Percentiles rank a stretch among this genome's conserved stretches.
phyloP scores from a whole-genome alignment of 1,140 invertebrate species.

The Orchestia grillus region DNA sequence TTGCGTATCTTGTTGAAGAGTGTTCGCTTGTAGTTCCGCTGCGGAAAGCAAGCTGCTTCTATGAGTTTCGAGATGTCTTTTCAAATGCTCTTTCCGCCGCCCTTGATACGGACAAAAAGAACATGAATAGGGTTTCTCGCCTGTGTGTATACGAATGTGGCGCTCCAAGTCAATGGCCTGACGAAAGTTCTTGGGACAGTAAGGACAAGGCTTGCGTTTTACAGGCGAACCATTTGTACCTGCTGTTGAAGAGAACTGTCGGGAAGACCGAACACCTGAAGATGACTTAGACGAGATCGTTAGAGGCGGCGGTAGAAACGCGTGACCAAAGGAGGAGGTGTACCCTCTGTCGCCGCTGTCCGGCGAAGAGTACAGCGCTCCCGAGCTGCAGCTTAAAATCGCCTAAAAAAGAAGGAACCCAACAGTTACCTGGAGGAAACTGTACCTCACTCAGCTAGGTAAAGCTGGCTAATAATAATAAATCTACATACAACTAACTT shows the following conservation, averaged over 20 bases:
- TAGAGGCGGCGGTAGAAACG: neutral
- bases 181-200: conserved; percentile 49
- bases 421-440: conserved; percentile 38
- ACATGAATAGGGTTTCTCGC: conserved; percentile 56
- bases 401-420: conserved; percentile 52
- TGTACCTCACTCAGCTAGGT: neutral
- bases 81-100: conserved; percentile 37
- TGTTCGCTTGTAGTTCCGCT: neutral
- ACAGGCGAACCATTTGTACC: neutral
- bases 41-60: neutral
- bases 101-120: conserved; percentile 48
- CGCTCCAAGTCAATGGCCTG: conserved; percentile 28
- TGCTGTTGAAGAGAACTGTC: neutral
- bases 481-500: neutral
- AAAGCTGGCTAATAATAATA: neutral
- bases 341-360: conserved; percentile 13
- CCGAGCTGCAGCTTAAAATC: neutral
- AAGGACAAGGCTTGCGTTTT: conserved; percentile 36
- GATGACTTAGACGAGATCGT: conserved; percentile 19
- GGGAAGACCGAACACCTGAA: neutral
- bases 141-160: conserved; percentile 55
- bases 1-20: neutral
- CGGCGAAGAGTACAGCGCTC: neutral
- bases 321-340: neutral
- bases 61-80: conserved; percentile 52